A percentile compares a stretch with the other conserved stretches of the same genome.
phyloP scores from a whole-genome alignment of 2,888 invertebrate genomes.

The Deilephila porcellus region DNA sequence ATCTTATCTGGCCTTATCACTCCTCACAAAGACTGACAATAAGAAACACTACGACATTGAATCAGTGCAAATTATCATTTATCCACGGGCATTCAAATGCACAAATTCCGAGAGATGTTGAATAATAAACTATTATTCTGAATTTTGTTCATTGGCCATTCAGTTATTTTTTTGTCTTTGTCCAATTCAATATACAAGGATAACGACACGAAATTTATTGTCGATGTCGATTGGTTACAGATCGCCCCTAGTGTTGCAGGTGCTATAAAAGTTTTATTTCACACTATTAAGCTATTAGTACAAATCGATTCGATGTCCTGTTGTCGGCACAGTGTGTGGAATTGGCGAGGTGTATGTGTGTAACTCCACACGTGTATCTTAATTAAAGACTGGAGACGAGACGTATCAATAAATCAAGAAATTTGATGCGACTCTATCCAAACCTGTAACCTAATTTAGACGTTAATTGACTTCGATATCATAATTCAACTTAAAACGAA shows the following conservation, averaged over 20 bases:
- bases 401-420: not conserved
- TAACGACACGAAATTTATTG: slow-evolving; percentile 41
- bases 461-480: not conserved
- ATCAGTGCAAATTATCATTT: slow-evolving; percentile 40
- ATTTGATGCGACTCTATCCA: not conserved
- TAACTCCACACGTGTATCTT: not conserved
- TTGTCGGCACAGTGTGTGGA: not conserved
- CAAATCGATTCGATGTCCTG: slow-evolving; percentile 21
- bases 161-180: slow-evolving; percentile 38
- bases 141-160: slow-evolving; percentile 34
- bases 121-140: slow-evolving; percentile 47
- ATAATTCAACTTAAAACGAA: too few relatives aligned
- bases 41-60: slow-evolving; percentile 38
- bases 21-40: slow-evolving; percentile 18
- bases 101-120: slow-evolving; percentile 45
- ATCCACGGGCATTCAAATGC: slow-evolving; percentile 40
- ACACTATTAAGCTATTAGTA: slow-evolving; percentile 19
- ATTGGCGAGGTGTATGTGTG: not conserved
- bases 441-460: not conserved
- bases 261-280: slow-evolving; percentile 24
- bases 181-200: slow-evolving; percentile 44
- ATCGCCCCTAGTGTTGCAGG: slow-evolving; percentile 8
- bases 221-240: slow-evolving; percentile 31
- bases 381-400: not conserved
- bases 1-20: slow-evolving; percentile 7